Evolutionary conservation across 1,140 invertebrate genomes (phyloP).

Genomic region (Wasmannia auropunctata): DNA sequence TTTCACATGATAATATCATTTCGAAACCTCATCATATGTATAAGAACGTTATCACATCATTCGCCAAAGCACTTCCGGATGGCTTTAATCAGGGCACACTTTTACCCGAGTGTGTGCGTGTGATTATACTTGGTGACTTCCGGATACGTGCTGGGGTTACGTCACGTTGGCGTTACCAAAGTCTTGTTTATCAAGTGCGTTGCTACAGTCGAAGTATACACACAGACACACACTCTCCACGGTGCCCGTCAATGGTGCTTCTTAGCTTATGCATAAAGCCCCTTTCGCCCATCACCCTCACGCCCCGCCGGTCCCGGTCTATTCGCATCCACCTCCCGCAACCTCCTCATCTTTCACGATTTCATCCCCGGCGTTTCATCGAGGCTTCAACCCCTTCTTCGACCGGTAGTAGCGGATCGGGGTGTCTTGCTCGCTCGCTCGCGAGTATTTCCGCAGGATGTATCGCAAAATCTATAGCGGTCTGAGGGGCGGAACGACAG

Average conservation of each 20-base stretch:
- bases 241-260: constrained; percentile 81
- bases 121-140: constrained; percentile 46
- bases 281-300: constrained; percentile 75
- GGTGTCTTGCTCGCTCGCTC: constrained; percentile 74
- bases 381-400: constrained; percentile 73
- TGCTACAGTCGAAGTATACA: constrained; percentile 72
- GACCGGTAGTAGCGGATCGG: constrained; percentile 59
- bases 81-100: constrained; percentile 14
- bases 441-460: constrained; percentile 80
- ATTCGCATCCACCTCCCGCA: constrained; percentile 52
- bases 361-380: constrained; percentile 69
- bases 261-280: constrained; percentile 84
- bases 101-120: not conserved
- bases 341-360: constrained; percentile 68
- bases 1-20: not conserved
- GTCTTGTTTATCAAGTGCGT: constrained; percentile 78
- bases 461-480: constrained; percentile 84
- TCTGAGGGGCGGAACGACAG: constrained; percentile 70
- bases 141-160: constrained; percentile 64
- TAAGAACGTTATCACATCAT: not conserved
- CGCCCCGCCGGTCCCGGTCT: constrained; percentile 58
- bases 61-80: not conserved
- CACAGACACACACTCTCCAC: constrained; percentile 44
- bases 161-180: constrained; percentile 57
- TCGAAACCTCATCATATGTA: not conserved